Conservation (phyloP, 2,797 vertebrate species). For the Arctocebus calabarensis region DNA sequence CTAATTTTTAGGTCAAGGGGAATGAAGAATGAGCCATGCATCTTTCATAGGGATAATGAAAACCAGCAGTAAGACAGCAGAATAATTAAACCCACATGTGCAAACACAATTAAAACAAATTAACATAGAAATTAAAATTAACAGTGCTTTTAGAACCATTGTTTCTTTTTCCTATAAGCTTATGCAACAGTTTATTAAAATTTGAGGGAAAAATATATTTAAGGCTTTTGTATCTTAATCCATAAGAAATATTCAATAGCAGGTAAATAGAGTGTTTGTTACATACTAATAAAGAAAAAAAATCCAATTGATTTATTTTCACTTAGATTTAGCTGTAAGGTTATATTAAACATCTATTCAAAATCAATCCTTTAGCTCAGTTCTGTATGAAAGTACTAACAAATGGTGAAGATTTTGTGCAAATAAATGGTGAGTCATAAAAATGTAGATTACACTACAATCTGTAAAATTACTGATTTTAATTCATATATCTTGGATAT, state of each 20-base stretch:
- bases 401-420: slow-evolving; percentile 55
- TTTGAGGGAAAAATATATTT: slow-evolving; percentile 76
- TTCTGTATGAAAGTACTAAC: slow-evolving; percentile 72
- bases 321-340: slow-evolving; percentile 40
- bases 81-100: neutral
- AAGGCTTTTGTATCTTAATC: slow-evolving; percentile 68
- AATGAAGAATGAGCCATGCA: neutral
- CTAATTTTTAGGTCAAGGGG: neutral
- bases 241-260: slow-evolving; percentile 48
- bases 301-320: slow-evolving; percentile 37
- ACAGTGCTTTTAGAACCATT: slow-evolving; percentile 68
- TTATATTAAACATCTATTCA: slow-evolving; percentile 49
- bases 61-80: neutral
- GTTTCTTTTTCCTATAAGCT: slow-evolving; percentile 48
- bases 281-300: slow-evolving; percentile 38
- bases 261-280: slow-evolving; percentile 43
- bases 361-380: slow-evolving; percentile 65
- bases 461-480: too few relatives aligned
- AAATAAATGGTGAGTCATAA: slow-evolving; percentile 48
- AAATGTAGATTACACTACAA: neutral
- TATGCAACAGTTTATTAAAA: slow-evolving; percentile 66
- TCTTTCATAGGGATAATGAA: neutral
- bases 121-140: slow-evolving; percentile 72
- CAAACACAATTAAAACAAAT: slow-evolving; percentile 31
- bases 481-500: slow-evolving; percentile 37